Evolutionary conservation across 2,113 vertebrate genomes (phyloP), one percentile per base, ranked within the genome.

Genomic region (Bolborhynchus lineola): DNA sequence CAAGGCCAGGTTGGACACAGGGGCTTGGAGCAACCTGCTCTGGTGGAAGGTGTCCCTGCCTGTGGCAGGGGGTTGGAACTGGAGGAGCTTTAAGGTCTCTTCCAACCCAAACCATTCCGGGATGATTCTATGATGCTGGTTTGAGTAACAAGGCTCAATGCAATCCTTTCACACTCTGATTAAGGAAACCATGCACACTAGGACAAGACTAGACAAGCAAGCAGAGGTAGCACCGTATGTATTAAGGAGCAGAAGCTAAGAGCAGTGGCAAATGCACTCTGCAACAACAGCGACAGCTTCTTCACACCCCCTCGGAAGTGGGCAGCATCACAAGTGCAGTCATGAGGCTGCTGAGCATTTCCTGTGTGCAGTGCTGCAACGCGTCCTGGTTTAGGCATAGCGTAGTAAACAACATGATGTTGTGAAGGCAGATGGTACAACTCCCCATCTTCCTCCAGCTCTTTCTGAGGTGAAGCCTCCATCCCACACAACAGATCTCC

Each of bases 401-500:
- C 14, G 9, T 7, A 59, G 57, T 35, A 35, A 35, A 24, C 33
- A 16, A 23, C 13, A 24, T 7, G 57, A 35, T 35, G 33, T 7
- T 59, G 55, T 35, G 57, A 59, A 35, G 57, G 33, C 33, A 59
- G 57, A 59, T 35, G 21, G 33, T 59, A 35, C 57, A 24, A 35
- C 57, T 59, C 57, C 57, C 33, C 9, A 7, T 35, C 57, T 35
- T 59, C 33, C 7, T 5, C 9, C 19, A 63, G 42, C 59, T 52
- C 68, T 17, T 28, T 59, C 5, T 35, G 57, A 8, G 10, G 47
- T 29, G 11, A 13, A 50, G 37, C 37, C 13, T 53, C 53, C 13
- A 23, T 3, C 42, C 52, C 42, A 7, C 0, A 14, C 46, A 1
- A 12, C 13, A 3, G 29, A 23, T 7, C 5, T 19, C 31, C 78